Percentiles rank a stretch among this genome's conserved stretches.
These are phyloP conservation scores for Plutomurus gul DNA, from an alignment of 1,140 invertebrate genomes.

Conservation along the genomic window DNA sequence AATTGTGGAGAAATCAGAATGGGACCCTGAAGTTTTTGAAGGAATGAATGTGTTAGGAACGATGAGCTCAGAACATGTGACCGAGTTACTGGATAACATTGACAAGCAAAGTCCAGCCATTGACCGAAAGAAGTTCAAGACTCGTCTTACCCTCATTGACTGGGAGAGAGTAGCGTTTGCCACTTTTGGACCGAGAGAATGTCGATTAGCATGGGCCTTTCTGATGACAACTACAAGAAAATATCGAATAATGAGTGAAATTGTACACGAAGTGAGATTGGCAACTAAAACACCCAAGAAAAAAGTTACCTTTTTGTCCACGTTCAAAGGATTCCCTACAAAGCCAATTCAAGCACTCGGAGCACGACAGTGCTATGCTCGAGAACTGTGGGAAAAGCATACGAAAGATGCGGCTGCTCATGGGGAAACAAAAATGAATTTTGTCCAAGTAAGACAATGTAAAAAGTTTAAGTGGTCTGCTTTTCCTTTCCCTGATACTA, in stretches of 20 bases:
- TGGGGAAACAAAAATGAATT: not conserved
- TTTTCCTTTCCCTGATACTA: not conserved
- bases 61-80: slow-evolving; percentile 21
- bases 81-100: slow-evolving; percentile 6
- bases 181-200: slow-evolving; percentile 5
- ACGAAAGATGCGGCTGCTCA: not conserved
- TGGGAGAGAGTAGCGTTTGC: slow-evolving; percentile 43
- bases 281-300: not conserved
- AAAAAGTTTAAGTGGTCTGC: not conserved
- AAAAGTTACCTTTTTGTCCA: not conserved
- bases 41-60: not conserved
- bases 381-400: slow-evolving; percentile 26
- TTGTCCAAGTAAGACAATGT: not conserved
- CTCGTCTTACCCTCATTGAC: not conserved
- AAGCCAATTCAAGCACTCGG: not conserved
- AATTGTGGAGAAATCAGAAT: not conserved
- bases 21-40: not conserved
- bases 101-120: not conserved
- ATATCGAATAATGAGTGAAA: slow-evolving; percentile 45
- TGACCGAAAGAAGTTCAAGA: not conserved
- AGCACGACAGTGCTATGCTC: not conserved
- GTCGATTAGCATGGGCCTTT: slow-evolving; percentile 14
- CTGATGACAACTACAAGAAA: slow-evolving; percentile 32
- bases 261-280: slow-evolving; percentile 38
- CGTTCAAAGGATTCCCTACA: not conserved